Base-by-base conservation (phyloP, 2,888 invertebrate species). In the Tenthredo mesomela region DNA sequence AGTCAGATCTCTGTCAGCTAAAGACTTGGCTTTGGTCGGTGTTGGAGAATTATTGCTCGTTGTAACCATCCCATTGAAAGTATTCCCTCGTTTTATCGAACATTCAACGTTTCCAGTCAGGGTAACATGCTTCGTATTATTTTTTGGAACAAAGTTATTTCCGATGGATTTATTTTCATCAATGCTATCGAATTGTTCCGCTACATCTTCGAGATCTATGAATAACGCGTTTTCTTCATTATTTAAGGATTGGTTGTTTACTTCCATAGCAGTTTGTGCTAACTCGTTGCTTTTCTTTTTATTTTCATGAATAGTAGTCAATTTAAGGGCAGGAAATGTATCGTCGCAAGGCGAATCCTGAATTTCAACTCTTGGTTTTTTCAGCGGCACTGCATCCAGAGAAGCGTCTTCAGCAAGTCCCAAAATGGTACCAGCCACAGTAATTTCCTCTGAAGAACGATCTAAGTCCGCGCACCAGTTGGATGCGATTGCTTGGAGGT, bases 381-480 rank as follows among this genome's bases (percentile, higher is more conserved):
- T 80, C 3, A 25, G 10, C 9, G 18, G 25, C 12, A 21, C 15
- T 47, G 10, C 15, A 50, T 77, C 33, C 12, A 50, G 15, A 18
- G 3, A 54, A 54, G 6, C 15, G 1, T 61, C 10, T 58, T 58
- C 7, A 18, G 9, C 5, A 18, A 37, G 33, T 58, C 21, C 33
- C n/a, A 58, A 40, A 21, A 37, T 33, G 7, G 18, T 33, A 54
- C 18, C 21, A 25, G 18, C 10, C 1, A 12, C 4, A 15, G n/a
- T 25, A 15, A 80, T 58, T 80, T 80, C 80, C 37, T 80, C 37
- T 4, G 80, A 61, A 5, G 61, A 40, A 61, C 37, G 33, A 40
- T 61, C 40, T 2, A 82, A 15, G n/a, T 82, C 82, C 15, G 43
- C 82, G 6, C 82, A 70, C 82, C 82, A 82, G 18, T 70, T 70